Base-by-base conservation (phyloP, 2,113 vertebrate genomes). In the Corythornis vintsioides region DNA sequence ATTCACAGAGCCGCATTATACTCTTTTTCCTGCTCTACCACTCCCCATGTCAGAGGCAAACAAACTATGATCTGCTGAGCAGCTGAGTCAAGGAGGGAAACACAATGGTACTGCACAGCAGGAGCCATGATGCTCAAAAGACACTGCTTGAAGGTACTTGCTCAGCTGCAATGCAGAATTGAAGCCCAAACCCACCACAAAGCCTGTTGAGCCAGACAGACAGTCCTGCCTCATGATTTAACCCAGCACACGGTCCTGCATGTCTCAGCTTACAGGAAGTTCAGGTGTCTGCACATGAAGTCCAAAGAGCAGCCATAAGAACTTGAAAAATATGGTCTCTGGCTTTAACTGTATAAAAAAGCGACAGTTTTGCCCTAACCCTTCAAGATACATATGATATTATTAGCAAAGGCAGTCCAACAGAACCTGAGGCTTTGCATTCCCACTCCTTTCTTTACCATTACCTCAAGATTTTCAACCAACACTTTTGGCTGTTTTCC, bases 141-240 rank as follows among this genome's bases (percentile, higher is more conserved):
- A 55, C 50, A 25, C 78, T 76, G 66, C 84, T 82, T 43, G 48
- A 50, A 83, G 85, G 81, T 60, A 11, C 45, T 55, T 0, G 8
- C 33, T 87, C 93, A 96, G 93, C 82, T 96, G 95, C 42, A 33
- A 59, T 0, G 3, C 95, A 96, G 93, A 84, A 66, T 47, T 57
- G 71, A 47, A 79, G 81, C 57, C 33, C 73, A 72, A 86, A 57
- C 25, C 77, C 6, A 48, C 22, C 81, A 50, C 83, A 60, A 13
- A 75, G 53, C 26, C 35, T 50, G 22, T 48, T 1, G 29, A 61
- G 55, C 5, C 79, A 74, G 90, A 50, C 1, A 76, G 31, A 65
- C 33, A 0, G 1, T 65, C 78, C 84, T 80, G 93, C 61, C 3
- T 0, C 2, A 74, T 38, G 59, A 22, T 4, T 61, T 24, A 87